These are phyloP conservation scores for Sebastes iracundus DNA, from an alignment of 2,797 vertebrate species.

Conservation along the genomic window DNA sequence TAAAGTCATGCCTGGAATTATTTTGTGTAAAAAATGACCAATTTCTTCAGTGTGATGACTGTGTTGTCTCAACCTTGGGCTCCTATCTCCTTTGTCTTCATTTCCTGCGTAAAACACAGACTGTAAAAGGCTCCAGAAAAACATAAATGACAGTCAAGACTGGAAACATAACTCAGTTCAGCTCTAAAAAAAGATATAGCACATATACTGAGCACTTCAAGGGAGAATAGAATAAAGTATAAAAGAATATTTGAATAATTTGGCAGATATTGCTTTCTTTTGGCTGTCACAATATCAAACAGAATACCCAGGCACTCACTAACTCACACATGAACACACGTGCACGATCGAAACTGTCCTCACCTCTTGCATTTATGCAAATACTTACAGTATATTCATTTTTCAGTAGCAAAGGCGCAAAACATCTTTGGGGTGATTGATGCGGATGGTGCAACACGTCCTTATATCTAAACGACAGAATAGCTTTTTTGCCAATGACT, in stretches of 20 bases:
- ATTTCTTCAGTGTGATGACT: background rate
- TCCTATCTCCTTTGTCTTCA: background rate
- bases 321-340: background rate
- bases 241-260: background rate
- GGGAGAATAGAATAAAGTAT: background rate
- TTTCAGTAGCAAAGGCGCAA: background rate
- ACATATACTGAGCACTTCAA: background rate
- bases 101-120: background rate
- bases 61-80: background rate
- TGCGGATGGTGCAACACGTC: background rate
- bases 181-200: background rate
- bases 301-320: background rate
- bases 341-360: background rate
- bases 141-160: background rate
- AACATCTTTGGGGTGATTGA: background rate
- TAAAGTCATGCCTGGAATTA: background rate
- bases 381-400: background rate
- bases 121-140: background rate
- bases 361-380: background rate
- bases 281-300: background rate
- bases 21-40: slow-evolving; percentile 23
- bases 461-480: background rate
- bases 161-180: background rate
- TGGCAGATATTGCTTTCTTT: background rate
- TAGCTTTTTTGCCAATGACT: background rate